Base-by-base conservation (phyloP, 2,797 vertebrate species). In the Siniperca obscura region DNA sequence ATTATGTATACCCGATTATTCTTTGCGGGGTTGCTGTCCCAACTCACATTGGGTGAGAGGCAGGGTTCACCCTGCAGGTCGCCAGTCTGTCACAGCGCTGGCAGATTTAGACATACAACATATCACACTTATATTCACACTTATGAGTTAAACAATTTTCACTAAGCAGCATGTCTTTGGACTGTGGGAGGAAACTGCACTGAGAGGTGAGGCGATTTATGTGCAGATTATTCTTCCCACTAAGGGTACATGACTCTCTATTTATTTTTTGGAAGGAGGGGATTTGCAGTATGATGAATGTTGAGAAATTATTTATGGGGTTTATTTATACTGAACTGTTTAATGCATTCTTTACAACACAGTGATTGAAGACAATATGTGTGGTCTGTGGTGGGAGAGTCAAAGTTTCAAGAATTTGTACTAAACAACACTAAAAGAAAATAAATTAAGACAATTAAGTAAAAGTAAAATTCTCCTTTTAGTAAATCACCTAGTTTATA, bases 301-400 rank as follows among this genome's bases (percentile, higher is more conserved):
- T 62, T 75, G n/a, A 69, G 53, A 66, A 74, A 60, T 72, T 4
- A 74, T 72, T 74, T 65, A 48, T 56, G 17, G 55, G 21, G 53
- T 84, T 82, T 87, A 72, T 87, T 87, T 82, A 44, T n/a, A 16
- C 3, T 71, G 11, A 75, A 64, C 27, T 70, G 27, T 71, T 55
- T 59, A 46, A 62, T 68, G 59, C 38, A 9, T 42, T 77, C 36
- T 85, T 86, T 83, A 77, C 42, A 72, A 48, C 38, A 19, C 22
- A 52, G 30, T 11, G 10, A 3, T 30, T 0, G 2, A 62, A 80
- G 66, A 62, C 56, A 81, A 44, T 61, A 62, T 82, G 42, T 79
- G 69, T 73, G 57, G 38, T 82, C 64, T 69, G 36, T 40, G 38
- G 36, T 6, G 16, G 68, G 46, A 78, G 27, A 7, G 36, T 44